phyloP scores from a whole-genome alignment of 92 coral and sea anemone species.

The Epizoanthus ramosus region DNA sequence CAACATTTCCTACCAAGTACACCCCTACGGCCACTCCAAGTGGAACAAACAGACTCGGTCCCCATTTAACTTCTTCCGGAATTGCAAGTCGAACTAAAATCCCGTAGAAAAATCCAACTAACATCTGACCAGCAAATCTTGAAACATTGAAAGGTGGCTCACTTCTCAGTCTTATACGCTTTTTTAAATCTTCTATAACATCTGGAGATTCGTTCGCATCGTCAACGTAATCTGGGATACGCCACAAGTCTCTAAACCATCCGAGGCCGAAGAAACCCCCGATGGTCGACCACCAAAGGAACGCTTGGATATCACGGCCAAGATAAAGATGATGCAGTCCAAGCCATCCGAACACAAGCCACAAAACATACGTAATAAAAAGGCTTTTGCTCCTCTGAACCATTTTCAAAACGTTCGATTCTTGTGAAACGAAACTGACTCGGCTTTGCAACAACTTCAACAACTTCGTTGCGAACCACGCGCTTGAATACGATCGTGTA shows the following conservation, averaged over 20 bases:
- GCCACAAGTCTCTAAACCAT: conserved; percentile 98
- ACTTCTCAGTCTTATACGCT: conserved; percentile 69
- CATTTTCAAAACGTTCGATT: conserved; percentile 29
- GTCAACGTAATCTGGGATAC: conserved; percentile 95
- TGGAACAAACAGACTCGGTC: conserved; percentile 78
- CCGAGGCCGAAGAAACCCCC: conserved; percentile 97
- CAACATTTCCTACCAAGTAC: conserved; percentile 93
- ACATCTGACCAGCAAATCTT: conserved; percentile 96
- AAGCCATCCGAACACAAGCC: conserved; percentile 95
- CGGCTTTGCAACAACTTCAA: not conserved
- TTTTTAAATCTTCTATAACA: conserved; percentile 70
- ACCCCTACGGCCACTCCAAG: conserved; percentile 96
- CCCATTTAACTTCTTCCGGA: conserved; percentile 83
- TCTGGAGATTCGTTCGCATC: conserved; percentile 87
- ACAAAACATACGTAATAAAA: conserved; percentile 80
- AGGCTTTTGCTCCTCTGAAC: conserved; percentile 81
- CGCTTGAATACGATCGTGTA: conserved; percentile 30
- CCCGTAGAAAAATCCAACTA: conserved; percentile 95
- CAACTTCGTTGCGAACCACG: conserved; percentile 26
- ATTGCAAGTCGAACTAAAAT: conserved; percentile 90
- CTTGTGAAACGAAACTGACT: not conserved
- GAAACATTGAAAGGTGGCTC: conserved; percentile 87
- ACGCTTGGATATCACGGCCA: conserved; percentile 96
- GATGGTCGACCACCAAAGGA: conserved; percentile 98
- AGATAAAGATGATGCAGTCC: conserved; percentile 95